phyloP scores from a whole-genome alignment of 2,113 vertebrate genomes.

The Paracanthobrama guichenoti region DNA sequence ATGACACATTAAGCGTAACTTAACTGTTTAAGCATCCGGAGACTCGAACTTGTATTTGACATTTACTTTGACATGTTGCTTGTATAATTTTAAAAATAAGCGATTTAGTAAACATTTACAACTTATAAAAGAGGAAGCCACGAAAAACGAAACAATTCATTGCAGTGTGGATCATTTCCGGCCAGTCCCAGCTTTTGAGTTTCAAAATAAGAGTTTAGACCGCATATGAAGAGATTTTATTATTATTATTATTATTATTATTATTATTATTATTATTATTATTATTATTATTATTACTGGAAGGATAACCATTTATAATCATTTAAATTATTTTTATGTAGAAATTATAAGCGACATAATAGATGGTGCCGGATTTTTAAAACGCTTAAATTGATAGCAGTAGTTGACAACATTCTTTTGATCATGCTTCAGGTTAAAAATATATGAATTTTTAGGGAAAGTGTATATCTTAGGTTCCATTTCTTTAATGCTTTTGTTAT shows the following conservation, averaged over 20 bases:
- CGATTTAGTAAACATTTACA: background rate
- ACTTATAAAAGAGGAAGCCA: background rate
- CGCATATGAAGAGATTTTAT: background rate
- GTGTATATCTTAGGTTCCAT: background rate
- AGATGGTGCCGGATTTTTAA: background rate
- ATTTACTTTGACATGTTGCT: background rate
- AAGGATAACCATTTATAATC: background rate
- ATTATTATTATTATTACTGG: too few species aligned
- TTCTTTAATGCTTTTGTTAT: background rate
- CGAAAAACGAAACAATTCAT: background rate
- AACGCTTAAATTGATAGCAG: too few species aligned
- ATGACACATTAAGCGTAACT: background rate
- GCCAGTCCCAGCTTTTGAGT: background rate
- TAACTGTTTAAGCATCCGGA: background rate
- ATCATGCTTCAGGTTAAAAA: background rate
- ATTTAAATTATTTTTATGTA: too few species aligned
- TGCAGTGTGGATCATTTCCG: background rate
- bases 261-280: too few species aligned
- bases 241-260: too few species aligned
- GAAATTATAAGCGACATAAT: too few species aligned
- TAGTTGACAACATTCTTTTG: background rate
- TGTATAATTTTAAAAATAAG: background rate
- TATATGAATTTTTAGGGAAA: background rate
- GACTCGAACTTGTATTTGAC: background rate
- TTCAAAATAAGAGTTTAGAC: slow-evolving; percentile 28